Percentiles rank a stretch among this genome's conserved stretches.
phyloP scores from a whole-genome alignment of 2,888 invertebrate species.

The Auanema sp. region DNA sequence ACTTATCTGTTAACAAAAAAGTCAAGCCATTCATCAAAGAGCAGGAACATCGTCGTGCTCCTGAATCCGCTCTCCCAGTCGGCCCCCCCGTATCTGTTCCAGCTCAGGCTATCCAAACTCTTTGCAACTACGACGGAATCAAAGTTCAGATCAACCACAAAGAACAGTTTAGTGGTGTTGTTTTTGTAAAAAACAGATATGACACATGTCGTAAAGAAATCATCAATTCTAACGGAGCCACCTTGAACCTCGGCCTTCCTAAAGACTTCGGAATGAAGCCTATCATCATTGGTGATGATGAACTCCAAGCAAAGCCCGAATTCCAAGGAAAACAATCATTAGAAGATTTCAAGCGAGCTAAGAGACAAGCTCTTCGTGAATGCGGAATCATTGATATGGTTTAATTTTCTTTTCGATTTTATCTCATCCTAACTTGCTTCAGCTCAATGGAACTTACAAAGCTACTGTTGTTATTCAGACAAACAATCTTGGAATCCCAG shows the following conservation, averaged over 20 bases:
- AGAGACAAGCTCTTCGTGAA: constrained; percentile 55
- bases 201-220: constrained; percentile 63
- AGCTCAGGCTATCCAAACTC: constrained; percentile 55
- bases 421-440: constrained; percentile 3
- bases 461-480: constrained; percentile 63
- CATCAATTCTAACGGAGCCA: constrained; percentile 50
- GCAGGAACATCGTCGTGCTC: constrained; percentile 34
- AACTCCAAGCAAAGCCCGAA: constrained; percentile 16
- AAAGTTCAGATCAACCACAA: constrained; percentile 57
- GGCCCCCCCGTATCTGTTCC: constrained; percentile 49
- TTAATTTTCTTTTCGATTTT: neutral
- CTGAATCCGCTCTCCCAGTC: constrained; percentile 34
- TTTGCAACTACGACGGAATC: constrained; percentile 64
- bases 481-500: constrained; percentile 63
- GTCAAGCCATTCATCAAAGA: constrained; percentile 38
- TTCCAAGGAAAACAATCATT: constrained; percentile 20
- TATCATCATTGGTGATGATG: constrained; percentile 42
- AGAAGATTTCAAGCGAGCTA: constrained; percentile 41
- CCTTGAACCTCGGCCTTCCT: constrained; percentile 59
- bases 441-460: constrained; percentile 60
- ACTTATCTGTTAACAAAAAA: constrained; percentile 32
- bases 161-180: constrained; percentile 59
- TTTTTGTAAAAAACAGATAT: constrained; percentile 63
- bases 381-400: constrained; percentile 61
- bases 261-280: constrained; percentile 61